phyloP scores from a whole-genome alignment of 2,888 invertebrate genomes.

The Perizoma flavofasciatum region DNA sequence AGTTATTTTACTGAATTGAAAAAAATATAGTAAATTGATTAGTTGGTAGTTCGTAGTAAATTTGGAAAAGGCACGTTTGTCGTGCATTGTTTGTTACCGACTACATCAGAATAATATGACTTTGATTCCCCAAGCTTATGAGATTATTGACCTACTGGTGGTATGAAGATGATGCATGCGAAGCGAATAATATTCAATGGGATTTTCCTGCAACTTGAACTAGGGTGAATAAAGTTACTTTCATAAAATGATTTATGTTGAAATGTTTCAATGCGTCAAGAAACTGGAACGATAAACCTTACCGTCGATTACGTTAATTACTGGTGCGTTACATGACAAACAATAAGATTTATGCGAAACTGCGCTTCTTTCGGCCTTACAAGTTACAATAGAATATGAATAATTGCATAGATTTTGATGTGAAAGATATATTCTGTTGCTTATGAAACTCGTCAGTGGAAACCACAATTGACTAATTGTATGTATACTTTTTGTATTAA shows the following conservation, averaged over 20 bases:
- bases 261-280: slow-evolving; percentile 38
- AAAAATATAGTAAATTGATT: not conserved
- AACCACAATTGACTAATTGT: slow-evolving; percentile 23
- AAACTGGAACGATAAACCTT: slow-evolving; percentile 44
- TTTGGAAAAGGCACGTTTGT: slow-evolving; percentile 1
- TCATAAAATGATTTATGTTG: slow-evolving; percentile 35
- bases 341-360: slow-evolving; percentile 25
- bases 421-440: slow-evolving; percentile 19
- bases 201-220: slow-evolving; percentile 26
- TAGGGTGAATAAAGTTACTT: slow-evolving; percentile 10
- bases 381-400: slow-evolving; percentile 25
- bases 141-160: slow-evolving; percentile 41
- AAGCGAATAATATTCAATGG: slow-evolving; percentile 28
- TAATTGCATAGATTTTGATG: slow-evolving; percentile 25
- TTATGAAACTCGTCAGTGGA: slow-evolving; percentile 32
- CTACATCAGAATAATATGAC: slow-evolving; percentile 14
- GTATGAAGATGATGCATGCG: slow-evolving; percentile 26
- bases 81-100: slow-evolving; percentile 2
- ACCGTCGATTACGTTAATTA: slow-evolving; percentile 44
- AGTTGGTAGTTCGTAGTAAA: slow-evolving; percentile 4
- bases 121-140: slow-evolving; percentile 29
- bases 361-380: slow-evolving; percentile 17
- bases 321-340: slow-evolving; percentile 43
- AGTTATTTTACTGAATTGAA: slow-evolving; percentile 8
- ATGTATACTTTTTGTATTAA: slow-evolving; percentile 14